Base-by-base conservation (phyloP, 2,113 vertebrate genomes). In the Monopterus albus region DNA sequence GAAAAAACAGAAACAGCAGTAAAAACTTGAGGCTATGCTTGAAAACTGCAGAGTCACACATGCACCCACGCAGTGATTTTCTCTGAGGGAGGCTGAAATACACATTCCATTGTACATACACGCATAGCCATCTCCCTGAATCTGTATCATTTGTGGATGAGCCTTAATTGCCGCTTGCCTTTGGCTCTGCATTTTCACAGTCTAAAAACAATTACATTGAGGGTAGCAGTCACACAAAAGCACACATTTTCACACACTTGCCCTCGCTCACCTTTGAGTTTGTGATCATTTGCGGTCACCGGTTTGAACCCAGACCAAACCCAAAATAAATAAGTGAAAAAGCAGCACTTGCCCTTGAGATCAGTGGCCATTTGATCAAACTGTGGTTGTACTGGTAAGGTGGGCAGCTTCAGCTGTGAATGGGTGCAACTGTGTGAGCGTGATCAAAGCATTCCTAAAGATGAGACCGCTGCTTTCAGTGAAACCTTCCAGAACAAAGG, bases 11-110 rank as follows among this genome's bases (percentile, higher is more conserved):
- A 79, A 65, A 82, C 60, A 52, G 68, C 55, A 49, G 43, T 47
- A 33, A 72, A 75, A 75, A 72, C 71, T 75, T 61, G 53, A 42
- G 38, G 38, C 62, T 74, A 70, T 77, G 70, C 81, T 85, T 84
- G 72, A 72, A 82, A 86, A 56, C 36, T 77, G 79, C 63, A 66
- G 40, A 61, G 63, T 86, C 79, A 83, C 39, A 63, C 59, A 46
- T 43, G 33, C 26, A 29, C 1, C 15, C 25, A 31, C 40, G 47
- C 64, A 23, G 1, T 23, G 40, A 65, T 40, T 21, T 67, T 67
- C 51, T 58, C 31, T 17, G 31, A 43, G 3, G 28, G 52, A 51
- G 28, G n/a, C 15, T 3, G 1, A 10, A 45, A 58, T 6, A 42
- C 45, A 59, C 26, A 15, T 9, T 2, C 5, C 29, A 18, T 33